phyloP scores from a whole-genome alignment of 2,888 invertebrate species.

The Coremacera marginata region DNA sequence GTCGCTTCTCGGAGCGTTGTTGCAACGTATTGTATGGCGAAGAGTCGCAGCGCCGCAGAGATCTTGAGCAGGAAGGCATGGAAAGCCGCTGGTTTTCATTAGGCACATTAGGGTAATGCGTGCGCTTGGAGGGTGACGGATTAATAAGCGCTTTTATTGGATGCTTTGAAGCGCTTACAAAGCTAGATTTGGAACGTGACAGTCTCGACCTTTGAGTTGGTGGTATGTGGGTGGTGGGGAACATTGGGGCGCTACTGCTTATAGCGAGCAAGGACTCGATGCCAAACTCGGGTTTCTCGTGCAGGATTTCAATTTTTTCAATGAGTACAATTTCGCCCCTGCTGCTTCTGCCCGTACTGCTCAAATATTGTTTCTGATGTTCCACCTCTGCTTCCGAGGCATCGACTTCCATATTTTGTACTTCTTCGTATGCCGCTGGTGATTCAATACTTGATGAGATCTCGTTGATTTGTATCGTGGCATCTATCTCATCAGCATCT shows the following conservation, averaged over 20 bases:
- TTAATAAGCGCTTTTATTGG: constrained; percentile 7
- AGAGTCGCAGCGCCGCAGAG: constrained; percentile 11
- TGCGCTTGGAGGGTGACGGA: constrained; percentile 44
- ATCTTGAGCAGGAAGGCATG: constrained; percentile 23
- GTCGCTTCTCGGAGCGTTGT: constrained; percentile 57
- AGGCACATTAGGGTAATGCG: constrained; percentile 60
- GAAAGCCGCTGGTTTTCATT: constrained; percentile 58
- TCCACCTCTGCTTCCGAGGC: constrained; percentile 3
- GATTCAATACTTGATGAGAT: constrained; percentile 74
- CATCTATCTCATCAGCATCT: constrained; percentile 64
- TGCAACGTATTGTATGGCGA: background rate
- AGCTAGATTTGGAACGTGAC: background rate
- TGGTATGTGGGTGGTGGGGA: background rate
- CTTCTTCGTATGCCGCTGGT: constrained; percentile 18
- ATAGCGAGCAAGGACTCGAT: constrained; percentile 16
- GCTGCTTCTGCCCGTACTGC: background rate
- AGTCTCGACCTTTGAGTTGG: background rate
- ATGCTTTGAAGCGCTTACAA: background rate
- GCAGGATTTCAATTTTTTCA: constrained; percentile 49
- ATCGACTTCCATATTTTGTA: constrained; percentile 46
- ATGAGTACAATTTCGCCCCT: constrained; percentile 35
- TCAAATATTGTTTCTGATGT: background rate
- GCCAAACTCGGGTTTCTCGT: constrained; percentile 27
- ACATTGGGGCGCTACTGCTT: constrained; percentile 16
- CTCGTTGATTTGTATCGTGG: constrained; percentile 76